phyloP scores from a whole-genome alignment of 2,888 invertebrate species.

The Drosophila hawaiiensis region DNA sequence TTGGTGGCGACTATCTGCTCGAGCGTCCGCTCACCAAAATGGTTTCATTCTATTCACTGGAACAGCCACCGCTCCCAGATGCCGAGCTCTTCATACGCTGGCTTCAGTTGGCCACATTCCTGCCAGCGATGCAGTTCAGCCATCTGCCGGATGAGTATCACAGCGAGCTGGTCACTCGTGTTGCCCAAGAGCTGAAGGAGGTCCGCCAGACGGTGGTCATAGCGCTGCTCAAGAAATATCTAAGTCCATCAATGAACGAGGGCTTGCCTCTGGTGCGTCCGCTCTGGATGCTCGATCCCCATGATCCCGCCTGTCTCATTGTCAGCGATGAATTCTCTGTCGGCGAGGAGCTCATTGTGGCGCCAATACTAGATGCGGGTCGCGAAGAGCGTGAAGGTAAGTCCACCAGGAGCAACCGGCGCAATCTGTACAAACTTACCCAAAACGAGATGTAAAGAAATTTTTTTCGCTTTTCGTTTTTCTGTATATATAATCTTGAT shows the following conservation, averaged over 20 bases:
- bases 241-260: slow-evolving; percentile 91
- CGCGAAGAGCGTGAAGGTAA: slow-evolving; percentile 90
- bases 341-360: slow-evolving; percentile 95
- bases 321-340: slow-evolving; percentile 95
- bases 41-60: slow-evolving; percentile 86
- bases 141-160: slow-evolving; percentile 95
- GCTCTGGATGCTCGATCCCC: slow-evolving; percentile 94
- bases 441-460: not conserved
- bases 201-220: slow-evolving; percentile 92
- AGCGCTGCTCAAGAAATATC: slow-evolving; percentile 91
- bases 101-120: slow-evolving; percentile 95
- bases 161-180: slow-evolving; percentile 90
- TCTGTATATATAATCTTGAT: not conserved
- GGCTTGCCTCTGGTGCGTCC: slow-evolving; percentile 95
- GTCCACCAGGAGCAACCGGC: not conserved
- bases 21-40: slow-evolving; percentile 85
- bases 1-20: slow-evolving; percentile 94
- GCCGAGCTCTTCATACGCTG: slow-evolving; percentile 95
- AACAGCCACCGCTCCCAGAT: slow-evolving; percentile 89
- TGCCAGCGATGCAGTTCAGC: slow-evolving; percentile 96
- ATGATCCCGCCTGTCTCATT: slow-evolving; percentile 91
- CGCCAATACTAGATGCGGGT: slow-evolving; percentile 91
- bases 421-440: not conserved
- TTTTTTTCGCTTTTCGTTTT: not conserved
- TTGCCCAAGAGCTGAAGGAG: slow-evolving; percentile 90